These are phyloP conservation scores for Tridacna gigas DNA, from an alignment of 2,888 invertebrate genomes.

Conservation along the genomic window DNA sequence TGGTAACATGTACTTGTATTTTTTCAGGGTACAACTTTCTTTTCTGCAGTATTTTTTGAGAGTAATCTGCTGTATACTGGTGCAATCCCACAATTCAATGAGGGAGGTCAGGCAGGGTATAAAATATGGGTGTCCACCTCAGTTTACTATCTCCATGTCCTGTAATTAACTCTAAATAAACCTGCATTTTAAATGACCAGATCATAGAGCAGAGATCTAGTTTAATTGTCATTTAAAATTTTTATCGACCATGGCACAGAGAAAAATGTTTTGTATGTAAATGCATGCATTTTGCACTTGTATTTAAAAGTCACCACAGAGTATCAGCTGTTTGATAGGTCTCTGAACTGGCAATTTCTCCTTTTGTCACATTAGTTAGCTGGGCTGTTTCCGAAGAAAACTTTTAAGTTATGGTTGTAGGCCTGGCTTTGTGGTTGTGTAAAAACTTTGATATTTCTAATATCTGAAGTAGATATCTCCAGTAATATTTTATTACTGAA, in stretches of 20 bases:
- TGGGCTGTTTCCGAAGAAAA: no score
- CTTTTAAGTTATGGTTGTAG: no score
- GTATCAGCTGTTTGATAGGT: no score
- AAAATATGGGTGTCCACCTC: constrained; percentile 10
- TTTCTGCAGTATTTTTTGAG: background rate
- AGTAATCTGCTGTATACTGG: background rate
- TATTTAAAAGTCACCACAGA: background rate
- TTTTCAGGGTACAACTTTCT: background rate
- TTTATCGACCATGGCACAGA: constrained; percentile 9
- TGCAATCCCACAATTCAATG: background rate
- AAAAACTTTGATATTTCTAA: no score
- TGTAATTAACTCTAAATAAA: constrained; percentile 23
- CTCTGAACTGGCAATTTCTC: no score
- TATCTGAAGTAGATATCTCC: no score
- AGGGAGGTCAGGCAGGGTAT: background rate
- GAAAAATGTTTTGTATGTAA: background rate
- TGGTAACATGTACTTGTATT: no score
- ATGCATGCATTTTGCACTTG: constrained; percentile 9
- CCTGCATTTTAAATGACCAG: constrained; percentile 4
- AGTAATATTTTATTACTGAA: no score
- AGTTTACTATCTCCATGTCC: constrained; percentile 11
- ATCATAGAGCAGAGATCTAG: background rate
- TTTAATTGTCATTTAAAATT: constrained; percentile 15
- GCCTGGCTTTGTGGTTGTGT: no score
- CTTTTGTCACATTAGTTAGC: no score